Percentiles rank a stretch among this genome's conserved stretches.
Evolutionary conservation across 2,797 vertebrate genomes (phyloP).

Genomic region (Masticophis lateralis): DNA sequence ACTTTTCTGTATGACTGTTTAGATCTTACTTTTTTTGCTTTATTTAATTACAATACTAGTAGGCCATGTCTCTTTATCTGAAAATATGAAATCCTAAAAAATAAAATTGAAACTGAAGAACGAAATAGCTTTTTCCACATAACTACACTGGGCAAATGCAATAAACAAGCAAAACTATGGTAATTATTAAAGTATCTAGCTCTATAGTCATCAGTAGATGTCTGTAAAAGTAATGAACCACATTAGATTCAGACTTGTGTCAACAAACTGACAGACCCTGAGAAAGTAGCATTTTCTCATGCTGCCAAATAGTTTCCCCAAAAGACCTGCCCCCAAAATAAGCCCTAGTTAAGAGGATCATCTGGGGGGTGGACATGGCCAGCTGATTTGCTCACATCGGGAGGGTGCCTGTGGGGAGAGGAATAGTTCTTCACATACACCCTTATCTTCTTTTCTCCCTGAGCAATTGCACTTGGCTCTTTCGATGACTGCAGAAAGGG

Average conservation of each 20-base stretch:
- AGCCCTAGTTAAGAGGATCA: too few relatives aligned
- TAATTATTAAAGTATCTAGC: neutral
- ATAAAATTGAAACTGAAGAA: neutral
- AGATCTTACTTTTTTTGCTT: conserved; percentile 59
- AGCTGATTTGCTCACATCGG: too few relatives aligned
- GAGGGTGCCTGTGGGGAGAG: too few relatives aligned
- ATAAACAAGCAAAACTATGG: neutral
- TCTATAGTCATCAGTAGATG: neutral
- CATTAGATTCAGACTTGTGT: neutral
- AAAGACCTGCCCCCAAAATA: too few relatives aligned
- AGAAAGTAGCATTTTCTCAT: too few relatives aligned
- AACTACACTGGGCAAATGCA: neutral
- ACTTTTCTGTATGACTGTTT: conserved; percentile 67
- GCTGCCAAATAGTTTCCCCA: neutral
- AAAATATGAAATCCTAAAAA: neutral
- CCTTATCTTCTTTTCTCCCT: too few relatives aligned
- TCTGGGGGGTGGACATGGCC: too few relatives aligned
- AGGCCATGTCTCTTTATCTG: neutral
- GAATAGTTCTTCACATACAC: too few relatives aligned
- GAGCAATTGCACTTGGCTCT: too few relatives aligned
- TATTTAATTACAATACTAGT: neutral
- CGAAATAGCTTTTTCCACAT: neutral
- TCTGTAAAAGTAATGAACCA: neutral
- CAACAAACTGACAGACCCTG: neutral
- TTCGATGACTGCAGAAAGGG: too few relatives aligned